These are phyloP conservation scores for Heterodera filipjevi DNA, from an alignment of 2,888 invertebrate species.

Conservation along the genomic window DNA sequence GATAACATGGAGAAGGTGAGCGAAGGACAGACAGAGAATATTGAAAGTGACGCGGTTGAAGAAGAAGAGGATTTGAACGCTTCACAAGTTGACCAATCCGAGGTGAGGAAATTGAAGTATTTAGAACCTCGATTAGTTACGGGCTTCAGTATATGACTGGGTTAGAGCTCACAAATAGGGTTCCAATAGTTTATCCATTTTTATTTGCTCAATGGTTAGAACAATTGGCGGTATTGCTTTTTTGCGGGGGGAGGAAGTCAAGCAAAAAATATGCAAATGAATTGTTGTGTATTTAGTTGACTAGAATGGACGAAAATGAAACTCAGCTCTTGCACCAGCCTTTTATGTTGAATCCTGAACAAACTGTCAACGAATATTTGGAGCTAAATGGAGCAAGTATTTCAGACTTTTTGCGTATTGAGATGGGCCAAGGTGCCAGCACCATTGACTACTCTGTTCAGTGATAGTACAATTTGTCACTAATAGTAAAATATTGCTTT, in stretches of 20 bases:
- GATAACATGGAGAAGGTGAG: background rate
- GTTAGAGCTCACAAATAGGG: too few species aligned
- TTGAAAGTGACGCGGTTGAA: background rate
- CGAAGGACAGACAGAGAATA: background rate
- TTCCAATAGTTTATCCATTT: background rate
- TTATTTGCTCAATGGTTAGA: too few species aligned
- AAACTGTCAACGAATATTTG: conserved; percentile 56
- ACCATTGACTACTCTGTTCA: background rate
- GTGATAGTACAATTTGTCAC: background rate
- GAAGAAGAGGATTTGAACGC: conserved; percentile 17
- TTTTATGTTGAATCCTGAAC: conserved; percentile 63
- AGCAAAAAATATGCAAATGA: too few species aligned
- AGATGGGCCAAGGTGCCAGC: conserved; percentile 44
- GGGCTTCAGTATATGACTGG: too few species aligned
- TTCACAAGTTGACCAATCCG: background rate
- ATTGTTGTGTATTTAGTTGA: conserved; percentile 43
- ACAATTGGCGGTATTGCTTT: too few species aligned
- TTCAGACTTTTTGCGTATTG: conserved; percentile 52
- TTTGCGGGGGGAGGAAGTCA: too few species aligned
- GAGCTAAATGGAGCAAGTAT: conserved; percentile 54
- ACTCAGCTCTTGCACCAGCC: conserved; percentile 58
- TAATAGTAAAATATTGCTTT: background rate
- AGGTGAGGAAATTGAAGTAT: background rate
- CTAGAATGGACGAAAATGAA: conserved; percentile 60
- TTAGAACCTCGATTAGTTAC: too few species aligned